Conservation (phyloP, 64 coral and sea anemone genomes). For the Orbicella faveolata region DNA sequence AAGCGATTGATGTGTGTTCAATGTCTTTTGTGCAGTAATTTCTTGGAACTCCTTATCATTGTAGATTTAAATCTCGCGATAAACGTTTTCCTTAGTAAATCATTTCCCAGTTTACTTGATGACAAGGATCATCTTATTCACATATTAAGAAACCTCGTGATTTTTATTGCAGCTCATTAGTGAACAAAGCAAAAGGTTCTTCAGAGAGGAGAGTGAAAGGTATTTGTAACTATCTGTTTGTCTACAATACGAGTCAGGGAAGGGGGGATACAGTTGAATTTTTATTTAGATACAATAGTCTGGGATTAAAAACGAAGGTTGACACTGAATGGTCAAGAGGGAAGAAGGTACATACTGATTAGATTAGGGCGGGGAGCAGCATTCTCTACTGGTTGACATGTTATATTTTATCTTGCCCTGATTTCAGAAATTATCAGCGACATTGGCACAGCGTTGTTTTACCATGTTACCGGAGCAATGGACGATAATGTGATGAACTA, state of each 20-base stretch:
- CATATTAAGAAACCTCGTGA: neutral
- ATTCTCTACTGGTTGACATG: neutral
- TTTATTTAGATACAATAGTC: too few species aligned
- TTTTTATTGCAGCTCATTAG: constrained; percentile 28
- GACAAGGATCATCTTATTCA: neutral
- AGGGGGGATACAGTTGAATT: too few species aligned
- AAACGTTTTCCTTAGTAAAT: too few species aligned
- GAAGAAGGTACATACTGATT: neutral
- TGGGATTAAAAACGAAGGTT: too few species aligned
- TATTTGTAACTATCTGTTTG: neutral
- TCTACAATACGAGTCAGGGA: too few species aligned
- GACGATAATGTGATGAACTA: constrained; percentile 74
- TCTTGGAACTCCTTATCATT: too few species aligned
- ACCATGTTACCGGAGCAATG: constrained; percentile 79
- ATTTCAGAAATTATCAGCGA: constrained; percentile 69
- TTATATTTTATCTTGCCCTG: neutral
- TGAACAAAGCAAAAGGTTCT: constrained; percentile 16
- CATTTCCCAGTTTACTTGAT: too few species aligned
- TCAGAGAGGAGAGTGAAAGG: constrained; percentile 15
- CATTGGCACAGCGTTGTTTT: constrained; percentile 87
- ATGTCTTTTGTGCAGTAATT: too few species aligned
- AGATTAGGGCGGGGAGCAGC: neutral
- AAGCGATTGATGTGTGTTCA: too few species aligned
- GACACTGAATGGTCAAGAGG: too few species aligned
- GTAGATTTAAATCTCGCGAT: too few species aligned